Conservation (phyloP, 2,888 invertebrate genomes). For the Toxonevra muliebris region DNA sequence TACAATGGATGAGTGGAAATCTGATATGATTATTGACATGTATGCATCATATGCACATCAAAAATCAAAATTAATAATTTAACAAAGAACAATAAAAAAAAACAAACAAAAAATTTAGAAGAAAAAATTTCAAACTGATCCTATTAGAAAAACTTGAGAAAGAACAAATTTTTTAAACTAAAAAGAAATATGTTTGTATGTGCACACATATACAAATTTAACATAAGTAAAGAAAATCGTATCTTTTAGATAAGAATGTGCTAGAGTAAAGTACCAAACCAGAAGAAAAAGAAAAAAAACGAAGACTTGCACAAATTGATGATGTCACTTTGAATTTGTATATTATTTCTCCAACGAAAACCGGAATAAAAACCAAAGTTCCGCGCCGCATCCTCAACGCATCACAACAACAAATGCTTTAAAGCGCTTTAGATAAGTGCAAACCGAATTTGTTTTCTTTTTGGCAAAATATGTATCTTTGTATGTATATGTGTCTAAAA, state of each 20-base stretch:
- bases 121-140: neutral
- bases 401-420: too few species aligned
- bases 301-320: conserved; percentile 39
- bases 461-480: too few species aligned
- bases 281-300: too few species aligned
- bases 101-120: neutral
- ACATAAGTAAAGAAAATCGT: too few species aligned
- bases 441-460: too few species aligned
- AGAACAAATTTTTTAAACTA: neutral
- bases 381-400: too few species aligned
- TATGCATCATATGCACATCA: conserved; percentile 19
- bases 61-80: neutral
- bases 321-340: conserved; percentile 54
- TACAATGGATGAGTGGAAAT: conserved; percentile 20
- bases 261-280: too few species aligned
- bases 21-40: conserved; percentile 30
- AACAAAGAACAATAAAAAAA: conserved; percentile 4
- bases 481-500: too few species aligned
- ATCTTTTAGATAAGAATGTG: too few species aligned
- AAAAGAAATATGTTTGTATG: neutral
- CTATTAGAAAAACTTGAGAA: conserved; percentile 4
- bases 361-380: too few species aligned
- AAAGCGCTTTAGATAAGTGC: too few species aligned
- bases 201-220: neutral
- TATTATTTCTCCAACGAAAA: conserved; percentile 4